Base-by-base conservation (phyloP, 1,140 invertebrate genomes). In the Steinernema khuongi region DNA sequence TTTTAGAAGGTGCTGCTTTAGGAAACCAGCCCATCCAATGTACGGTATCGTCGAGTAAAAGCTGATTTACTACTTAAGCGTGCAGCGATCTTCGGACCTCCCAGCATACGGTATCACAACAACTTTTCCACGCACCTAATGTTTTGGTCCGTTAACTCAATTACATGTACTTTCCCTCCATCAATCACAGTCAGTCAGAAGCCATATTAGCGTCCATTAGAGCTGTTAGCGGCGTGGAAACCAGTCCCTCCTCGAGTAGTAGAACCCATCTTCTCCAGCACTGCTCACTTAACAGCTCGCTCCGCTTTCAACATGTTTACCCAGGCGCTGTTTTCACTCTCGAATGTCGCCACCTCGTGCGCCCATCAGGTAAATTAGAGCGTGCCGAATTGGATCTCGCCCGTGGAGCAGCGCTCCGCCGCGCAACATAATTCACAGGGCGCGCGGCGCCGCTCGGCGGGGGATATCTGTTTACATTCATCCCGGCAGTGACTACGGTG, bases 301-400 rank as follows among this genome's bases (percentile, higher is more conserved):
- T 22, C n/a, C n/a, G n/a, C 14, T 60, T 60, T 60, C 26, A 60
- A 60, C 50, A 14, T 60, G 50, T 60, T 60, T 60, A 60, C 50
- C 50, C 50, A 60, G 50, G 36, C 36, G 36, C n/a, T 60, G 50
- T 60, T 60, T 60, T 60, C 14, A 60, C 50, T 60, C 36, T 41
- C 36, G 7, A 41, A n/a, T 41, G 36, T 60, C 50, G 14, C 22
- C 14, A 7, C 4, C 50, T 60, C 14, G 36, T 60, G 50, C 50
- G 50, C 26, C 50, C 50, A 60, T 60, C 50, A 60, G 50, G 50
- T 60, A 22, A 60, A 60, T 60, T 60, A 60, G 50, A n/a, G 36
- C 36, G n/a, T 41, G 36, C 36, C 36, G 36, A 60, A 60, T 60
- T 60, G 14, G 50, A 60, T 60, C 50, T 14, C 50, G 26, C 50